Evolutionary conservation across 2,888 invertebrate genomes (phyloP), one percentile per base, ranked within the genome.

Genomic region (Hesperia comma): DNA sequence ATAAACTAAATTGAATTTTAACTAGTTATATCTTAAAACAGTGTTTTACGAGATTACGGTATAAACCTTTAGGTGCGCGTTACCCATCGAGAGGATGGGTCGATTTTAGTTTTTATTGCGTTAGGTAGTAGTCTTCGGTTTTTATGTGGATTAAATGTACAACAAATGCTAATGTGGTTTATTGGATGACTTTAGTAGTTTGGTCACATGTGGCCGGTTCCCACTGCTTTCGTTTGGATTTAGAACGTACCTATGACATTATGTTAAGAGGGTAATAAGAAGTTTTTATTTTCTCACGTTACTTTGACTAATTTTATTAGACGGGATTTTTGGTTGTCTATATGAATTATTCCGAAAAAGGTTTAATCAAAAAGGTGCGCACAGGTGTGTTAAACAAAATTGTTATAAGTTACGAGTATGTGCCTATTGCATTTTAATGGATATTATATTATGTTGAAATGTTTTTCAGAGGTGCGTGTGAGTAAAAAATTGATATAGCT

Each of bases 11-110:
- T 46, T 46, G 17, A 46, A 26, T 26, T 2, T 26, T 26, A 26
- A 26, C 2, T 26, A n/a, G n/a, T n/a, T n/a, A 8, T 15, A 15
- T 4, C 10, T 49, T 49, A 10, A 21, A 49, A 19, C 1, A 3
- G 10, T 68, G 71, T 70, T 73, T 71, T 73, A 71, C 61, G 69
- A 68, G 69, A 71, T 72, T 70, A 71, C 72, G 69, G 70, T 68
- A 58, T 19, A 67, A 63, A 70, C 72, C 74, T 73, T 74, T 76
- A 74, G 2, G 26, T 26, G 26, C 26, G 26, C 75, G 71, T 72
- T 74, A n/a, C n/a, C n/a, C n/a, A n/a, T n/a, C 72, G 75, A 76
- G 78, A 74, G 14, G 46, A 26, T 33, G 51, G 26, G 40, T 51
- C 21, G 26, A 55, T 46, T 62, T 51, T 51, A 57, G 57, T 63